Evolutionary conservation across 2,113 vertebrate species (phyloP).

Genomic region (Pongo abelii): DNA sequence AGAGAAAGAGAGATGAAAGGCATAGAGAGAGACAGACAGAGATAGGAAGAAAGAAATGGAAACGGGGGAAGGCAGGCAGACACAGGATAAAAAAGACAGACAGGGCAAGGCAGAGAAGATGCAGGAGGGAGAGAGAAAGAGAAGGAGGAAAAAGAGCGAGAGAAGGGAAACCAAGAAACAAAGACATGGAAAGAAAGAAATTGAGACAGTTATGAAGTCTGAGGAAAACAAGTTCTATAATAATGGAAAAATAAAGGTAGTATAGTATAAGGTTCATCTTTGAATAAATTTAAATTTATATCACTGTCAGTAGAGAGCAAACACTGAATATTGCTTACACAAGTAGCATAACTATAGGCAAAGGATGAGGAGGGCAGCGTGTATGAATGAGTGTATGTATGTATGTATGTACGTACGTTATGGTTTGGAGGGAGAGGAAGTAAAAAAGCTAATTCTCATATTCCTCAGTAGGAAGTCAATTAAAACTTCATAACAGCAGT

Average conservation of each 20-base stretch:
- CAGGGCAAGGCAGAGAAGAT: background rate
- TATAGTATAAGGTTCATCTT: background rate
- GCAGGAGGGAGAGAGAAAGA: background rate
- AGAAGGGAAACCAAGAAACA: background rate
- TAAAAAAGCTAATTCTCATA: background rate
- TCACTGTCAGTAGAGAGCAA: background rate
- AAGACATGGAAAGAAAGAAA: background rate
- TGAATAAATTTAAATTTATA: background rate
- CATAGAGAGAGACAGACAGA: background rate
- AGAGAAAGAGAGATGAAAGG: too few species aligned
- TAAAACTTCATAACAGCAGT: background rate
- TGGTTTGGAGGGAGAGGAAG: background rate
- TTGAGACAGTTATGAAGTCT: background rate
- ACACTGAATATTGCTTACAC: background rate
- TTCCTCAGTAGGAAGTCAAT: background rate
- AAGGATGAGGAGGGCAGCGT: background rate
- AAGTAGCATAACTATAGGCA: accelerated
- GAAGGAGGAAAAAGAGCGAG: too few species aligned
- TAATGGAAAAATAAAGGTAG: background rate
- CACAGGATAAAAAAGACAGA: background rate
- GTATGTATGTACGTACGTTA: too few species aligned
- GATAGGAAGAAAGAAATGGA: background rate
- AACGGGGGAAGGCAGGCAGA: accelerated
- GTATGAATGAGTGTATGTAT: background rate
- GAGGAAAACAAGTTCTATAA: background rate